Evolutionary conservation across 2,797 vertebrate species (phyloP), one percentile per base, ranked within the genome.

Genomic region (Sebastes diaconus): DNA sequence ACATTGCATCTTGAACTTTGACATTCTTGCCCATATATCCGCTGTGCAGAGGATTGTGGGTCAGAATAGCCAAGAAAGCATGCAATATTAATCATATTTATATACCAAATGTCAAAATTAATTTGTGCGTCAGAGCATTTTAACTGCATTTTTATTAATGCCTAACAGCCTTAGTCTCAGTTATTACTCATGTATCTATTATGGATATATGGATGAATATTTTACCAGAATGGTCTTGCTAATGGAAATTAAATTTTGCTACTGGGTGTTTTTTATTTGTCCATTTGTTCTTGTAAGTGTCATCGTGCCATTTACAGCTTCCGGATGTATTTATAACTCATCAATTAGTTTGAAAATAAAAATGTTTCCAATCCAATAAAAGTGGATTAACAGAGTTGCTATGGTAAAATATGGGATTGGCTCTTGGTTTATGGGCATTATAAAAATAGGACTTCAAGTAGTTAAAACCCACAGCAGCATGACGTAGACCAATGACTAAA

Each of bases 251-350:
- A 8, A 50, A 8, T 50, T 50, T 50, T 50, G 46, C 46, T 50
- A 8, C 46, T 50, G 16, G 4, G 16, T n/a, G 16, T 52, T 52
- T 75, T 42, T 32, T 42, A 66, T 82, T 71, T 39, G 30, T 64
- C 60, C 7, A 34, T 79, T 82, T 68, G 6, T 58, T 67, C 29
- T 75, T 68, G 14, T 18, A 76, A 71, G 73, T 76, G 52, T 81
- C 80, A 66, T 74, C 13, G 18, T 24, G 36, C 20, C 34, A 58
- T 76, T 79, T 66, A 75, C 16, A 83, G 10, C 70, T 42, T 68
- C 2, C 1, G 6, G 16, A 39, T 76, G 16, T 78, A 36, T 82
- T 72, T 55, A 70, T 77, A 61, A 70, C 50, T 76, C 46, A 1
- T 64, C 30, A 54, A 8, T 81, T 65, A 65, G 6, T 64, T 36